Evolutionary conservation across 1,140 invertebrate species (phyloP).

Genomic region (Orchestia grillus): DNA sequence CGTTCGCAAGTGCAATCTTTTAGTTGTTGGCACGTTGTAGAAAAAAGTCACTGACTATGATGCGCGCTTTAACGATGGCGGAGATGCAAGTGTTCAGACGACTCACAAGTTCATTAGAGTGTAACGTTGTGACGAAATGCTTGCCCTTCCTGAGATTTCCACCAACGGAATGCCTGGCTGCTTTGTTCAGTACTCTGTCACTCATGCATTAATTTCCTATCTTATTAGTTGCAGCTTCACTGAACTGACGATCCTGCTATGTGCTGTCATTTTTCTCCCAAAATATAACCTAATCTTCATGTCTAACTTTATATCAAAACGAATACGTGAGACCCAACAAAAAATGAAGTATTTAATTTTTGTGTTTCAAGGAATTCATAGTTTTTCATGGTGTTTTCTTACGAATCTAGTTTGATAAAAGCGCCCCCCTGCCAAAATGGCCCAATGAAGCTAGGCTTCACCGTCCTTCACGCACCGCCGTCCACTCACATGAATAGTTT

Average conservation of each 20-base stretch:
- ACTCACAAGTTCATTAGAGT: not conserved
- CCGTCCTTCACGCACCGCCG: not conserved
- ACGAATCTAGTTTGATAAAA: too few relatives aligned
- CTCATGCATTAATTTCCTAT: not conserved
- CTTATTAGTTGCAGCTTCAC: not conserved
- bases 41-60: too few relatives aligned
- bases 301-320: not conserved
- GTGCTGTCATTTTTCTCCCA: not conserved
- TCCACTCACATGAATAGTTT: not conserved
- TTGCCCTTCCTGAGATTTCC: not conserved
- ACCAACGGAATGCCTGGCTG: not conserved
- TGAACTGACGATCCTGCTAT: not conserved
- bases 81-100: not conserved
- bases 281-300: not conserved
- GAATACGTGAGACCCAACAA: too few relatives aligned
- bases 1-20: too few relatives aligned
- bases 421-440: too few relatives aligned
- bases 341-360: too few relatives aligned
- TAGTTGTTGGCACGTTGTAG: too few relatives aligned
- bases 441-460: too few relatives aligned
- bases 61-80: not conserved
- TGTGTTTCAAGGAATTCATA: too few relatives aligned
- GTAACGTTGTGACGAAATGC: not conserved
- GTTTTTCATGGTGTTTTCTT: too few relatives aligned
- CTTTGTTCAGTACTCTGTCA: not conserved